A percentile compares a stretch with the other conserved stretches of the same genome.
phyloP scores from a whole-genome alignment of 2,113 vertebrate species.

The Nycticorax nycticorax region DNA sequence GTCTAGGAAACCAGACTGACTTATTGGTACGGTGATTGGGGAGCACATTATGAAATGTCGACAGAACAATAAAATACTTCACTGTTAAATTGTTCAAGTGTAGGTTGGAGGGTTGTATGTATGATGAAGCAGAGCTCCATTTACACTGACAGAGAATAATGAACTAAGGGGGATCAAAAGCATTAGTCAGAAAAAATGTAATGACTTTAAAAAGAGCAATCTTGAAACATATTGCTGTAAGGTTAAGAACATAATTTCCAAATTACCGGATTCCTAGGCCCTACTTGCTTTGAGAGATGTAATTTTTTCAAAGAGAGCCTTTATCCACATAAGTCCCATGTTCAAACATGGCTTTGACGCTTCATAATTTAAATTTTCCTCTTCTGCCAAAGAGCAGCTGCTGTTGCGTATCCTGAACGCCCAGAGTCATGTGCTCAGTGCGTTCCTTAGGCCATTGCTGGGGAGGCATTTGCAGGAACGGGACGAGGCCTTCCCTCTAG shows the following conservation, averaged over 20 bases:
- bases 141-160: background rate
- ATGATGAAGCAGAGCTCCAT: background rate
- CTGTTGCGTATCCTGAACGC: background rate
- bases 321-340: background rate
- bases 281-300: background rate
- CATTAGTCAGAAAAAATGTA: constrained; percentile 20
- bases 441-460: background rate
- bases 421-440: background rate
- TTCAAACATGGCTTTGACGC: background rate
- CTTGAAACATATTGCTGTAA: background rate
- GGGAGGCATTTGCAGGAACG: background rate
- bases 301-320: background rate
- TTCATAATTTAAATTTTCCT: background rate
- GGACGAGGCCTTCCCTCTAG: background rate
- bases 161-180: background rate
- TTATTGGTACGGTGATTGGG: background rate
- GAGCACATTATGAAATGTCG: background rate
- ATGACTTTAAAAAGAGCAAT: background rate
- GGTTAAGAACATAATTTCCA: background rate
- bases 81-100: background rate
- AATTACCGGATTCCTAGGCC: background rate
- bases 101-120: background rate
- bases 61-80: constrained; percentile 9
- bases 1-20: background rate
- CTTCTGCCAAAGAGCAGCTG: background rate